Conservation (phyloP, 2,888 invertebrate genomes). For the Leucoma salicis region DNA sequence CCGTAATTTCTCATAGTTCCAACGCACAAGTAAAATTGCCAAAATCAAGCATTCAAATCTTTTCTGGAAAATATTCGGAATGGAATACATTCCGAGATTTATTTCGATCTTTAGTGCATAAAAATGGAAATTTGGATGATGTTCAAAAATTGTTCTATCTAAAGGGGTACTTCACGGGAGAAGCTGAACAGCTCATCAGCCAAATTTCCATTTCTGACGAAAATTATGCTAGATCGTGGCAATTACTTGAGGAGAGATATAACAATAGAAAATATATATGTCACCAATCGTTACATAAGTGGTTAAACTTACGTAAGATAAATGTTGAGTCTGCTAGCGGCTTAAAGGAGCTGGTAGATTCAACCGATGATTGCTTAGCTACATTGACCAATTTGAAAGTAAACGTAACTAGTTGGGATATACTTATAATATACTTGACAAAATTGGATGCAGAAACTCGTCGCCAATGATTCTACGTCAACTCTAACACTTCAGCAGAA, state of each 20-base stretch:
- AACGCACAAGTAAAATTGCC: constrained; percentile 2
- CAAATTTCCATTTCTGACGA: constrained; percentile 13
- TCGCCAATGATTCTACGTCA: neutral
- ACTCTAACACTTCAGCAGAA: neutral
- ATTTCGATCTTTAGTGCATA: constrained; percentile 22
- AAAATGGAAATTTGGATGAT: constrained; percentile 20
- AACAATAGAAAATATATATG: constrained; percentile 21
- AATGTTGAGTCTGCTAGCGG: neutral
- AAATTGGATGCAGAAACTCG: neutral
- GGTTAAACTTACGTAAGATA: neutral
- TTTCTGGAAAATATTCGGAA: constrained; percentile 26
- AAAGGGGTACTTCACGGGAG: constrained; percentile 21
- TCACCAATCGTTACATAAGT: neutral
- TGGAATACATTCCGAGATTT: constrained; percentile 26
- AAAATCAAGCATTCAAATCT: constrained; percentile 8
- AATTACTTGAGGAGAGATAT: constrained; percentile 16
- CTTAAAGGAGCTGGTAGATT: neutral
- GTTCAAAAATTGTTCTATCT: constrained; percentile 30
- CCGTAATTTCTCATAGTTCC: neutral
- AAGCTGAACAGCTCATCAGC: constrained; percentile 26
- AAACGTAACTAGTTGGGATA: neutral
- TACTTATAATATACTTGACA: neutral
- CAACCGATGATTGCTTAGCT: neutral
- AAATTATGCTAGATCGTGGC: constrained; percentile 24
- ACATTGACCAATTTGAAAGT: neutral